These are phyloP conservation scores for Melanerpes aurifrons DNA, from an alignment of 2,113 vertebrate genomes.

Conservation along the genomic window DNA sequence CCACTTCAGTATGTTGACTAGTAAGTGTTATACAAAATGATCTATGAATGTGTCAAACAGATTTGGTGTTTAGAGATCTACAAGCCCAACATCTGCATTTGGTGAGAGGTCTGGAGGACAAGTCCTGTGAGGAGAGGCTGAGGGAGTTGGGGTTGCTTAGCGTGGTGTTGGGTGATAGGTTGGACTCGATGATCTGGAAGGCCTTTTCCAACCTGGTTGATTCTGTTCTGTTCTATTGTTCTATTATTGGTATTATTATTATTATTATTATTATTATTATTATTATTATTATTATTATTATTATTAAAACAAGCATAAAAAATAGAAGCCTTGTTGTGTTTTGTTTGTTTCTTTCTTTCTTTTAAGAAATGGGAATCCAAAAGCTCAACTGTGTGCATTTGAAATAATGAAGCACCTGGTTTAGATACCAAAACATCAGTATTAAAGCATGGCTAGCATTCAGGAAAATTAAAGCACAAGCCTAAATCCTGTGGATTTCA, in stretches of 20 bases:
- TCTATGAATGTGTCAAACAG: not conserved
- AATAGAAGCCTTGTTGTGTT: not conserved
- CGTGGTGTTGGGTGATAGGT: no score
- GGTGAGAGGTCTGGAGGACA: no score
- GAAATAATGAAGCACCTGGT: not conserved
- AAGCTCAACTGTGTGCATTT: not conserved
- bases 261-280: no score
- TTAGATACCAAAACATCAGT: not conserved
- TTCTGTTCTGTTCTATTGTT: no score
- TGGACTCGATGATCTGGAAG: no score
- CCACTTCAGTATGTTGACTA: not conserved
- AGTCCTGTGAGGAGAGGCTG: no score
- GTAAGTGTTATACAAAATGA: not conserved
- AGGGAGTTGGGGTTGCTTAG: no score
- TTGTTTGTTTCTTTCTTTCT: not conserved
- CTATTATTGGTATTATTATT: no score
- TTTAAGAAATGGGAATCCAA: not conserved
- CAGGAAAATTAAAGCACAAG: not conserved
- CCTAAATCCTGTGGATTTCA: not conserved
- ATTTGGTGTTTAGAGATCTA: no score
- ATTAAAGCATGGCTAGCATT: not conserved
- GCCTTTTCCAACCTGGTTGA: no score
- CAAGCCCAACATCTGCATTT: no score
- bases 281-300: rapidly evolving
- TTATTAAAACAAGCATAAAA: not conserved